phyloP scores from a whole-genome alignment of 2,113 vertebrate genomes.

The Notiomystis cincta region DNA sequence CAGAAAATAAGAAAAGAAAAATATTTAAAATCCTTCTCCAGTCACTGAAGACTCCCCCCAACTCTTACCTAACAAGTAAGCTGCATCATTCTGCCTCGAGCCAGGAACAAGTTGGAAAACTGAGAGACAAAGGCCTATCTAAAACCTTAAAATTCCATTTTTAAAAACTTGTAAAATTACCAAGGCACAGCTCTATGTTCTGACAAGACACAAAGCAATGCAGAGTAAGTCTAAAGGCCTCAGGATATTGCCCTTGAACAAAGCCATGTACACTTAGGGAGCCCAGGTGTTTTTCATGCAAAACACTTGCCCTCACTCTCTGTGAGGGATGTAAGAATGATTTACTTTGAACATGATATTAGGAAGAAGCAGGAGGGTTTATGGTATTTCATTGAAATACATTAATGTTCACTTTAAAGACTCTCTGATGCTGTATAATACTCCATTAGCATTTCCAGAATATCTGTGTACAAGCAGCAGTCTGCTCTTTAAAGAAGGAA shows the following conservation, averaged over 20 bases:
- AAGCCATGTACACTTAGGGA: background rate
- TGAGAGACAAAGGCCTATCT: background rate
- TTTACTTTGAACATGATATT: background rate
- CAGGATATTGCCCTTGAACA: background rate
- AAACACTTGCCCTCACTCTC: background rate
- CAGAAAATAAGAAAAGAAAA: background rate
- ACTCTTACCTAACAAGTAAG: background rate
- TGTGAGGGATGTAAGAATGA: background rate
- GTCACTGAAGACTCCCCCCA: background rate
- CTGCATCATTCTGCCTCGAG: background rate
- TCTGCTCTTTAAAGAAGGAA: background rate
- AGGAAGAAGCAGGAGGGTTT: background rate
- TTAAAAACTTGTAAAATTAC: background rate
- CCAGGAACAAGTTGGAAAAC: background rate
- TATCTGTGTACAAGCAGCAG: background rate
- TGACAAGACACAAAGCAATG: background rate
- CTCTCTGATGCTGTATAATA: background rate
- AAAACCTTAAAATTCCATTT: background rate
- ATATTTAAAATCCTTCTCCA: background rate
- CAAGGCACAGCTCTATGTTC: background rate
- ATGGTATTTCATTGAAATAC: background rate
- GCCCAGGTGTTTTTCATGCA: background rate
- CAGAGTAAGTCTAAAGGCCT: background rate
- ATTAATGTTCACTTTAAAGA: background rate
- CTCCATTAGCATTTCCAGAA: background rate